These are phyloP conservation scores for Trinorchestia longiramus DNA, from an alignment of 1,140 invertebrate genomes.

Conservation along the genomic window DNA sequence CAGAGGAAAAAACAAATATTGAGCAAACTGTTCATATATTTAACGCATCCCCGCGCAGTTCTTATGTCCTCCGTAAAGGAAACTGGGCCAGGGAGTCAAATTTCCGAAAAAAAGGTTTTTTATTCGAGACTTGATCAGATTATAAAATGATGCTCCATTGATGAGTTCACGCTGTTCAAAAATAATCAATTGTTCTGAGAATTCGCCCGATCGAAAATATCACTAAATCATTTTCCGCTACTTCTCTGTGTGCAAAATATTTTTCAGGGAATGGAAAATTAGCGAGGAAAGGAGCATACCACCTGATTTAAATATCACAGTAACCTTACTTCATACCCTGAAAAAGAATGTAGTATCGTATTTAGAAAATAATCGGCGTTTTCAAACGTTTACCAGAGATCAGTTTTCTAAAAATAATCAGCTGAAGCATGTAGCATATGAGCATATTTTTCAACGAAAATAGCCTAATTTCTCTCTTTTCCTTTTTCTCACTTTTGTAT, in stretches of 20 bases:
- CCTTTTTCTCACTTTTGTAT: no score
- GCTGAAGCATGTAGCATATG: not conserved
- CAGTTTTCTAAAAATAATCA: not conserved
- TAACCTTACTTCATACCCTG: not conserved
- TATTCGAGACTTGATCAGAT: not conserved
- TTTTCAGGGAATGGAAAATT: not conserved
- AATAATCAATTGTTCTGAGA: not conserved
- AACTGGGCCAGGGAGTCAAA: not conserved
- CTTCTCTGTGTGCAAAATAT: not conserved
- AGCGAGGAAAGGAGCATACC: not conserved
- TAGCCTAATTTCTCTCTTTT: no score
- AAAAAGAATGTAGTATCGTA: not conserved
- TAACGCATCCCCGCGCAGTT: not conserved
- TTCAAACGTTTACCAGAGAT: not conserved
- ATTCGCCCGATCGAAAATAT: not conserved
- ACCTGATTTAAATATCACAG: not conserved
- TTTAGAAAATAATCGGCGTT: not conserved
- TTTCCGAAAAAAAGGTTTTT: not conserved
- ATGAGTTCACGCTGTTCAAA: not conserved
- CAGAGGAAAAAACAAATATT: not conserved
- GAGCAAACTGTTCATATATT: not conserved
- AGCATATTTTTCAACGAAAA: not conserved
- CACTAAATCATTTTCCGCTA: not conserved
- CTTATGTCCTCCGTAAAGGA: not conserved
- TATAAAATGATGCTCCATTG: not conserved